Conservation (phyloP, 37 sponge, comb jelly and placozoan genomes). For the Oopsacas minuta region DNA sequence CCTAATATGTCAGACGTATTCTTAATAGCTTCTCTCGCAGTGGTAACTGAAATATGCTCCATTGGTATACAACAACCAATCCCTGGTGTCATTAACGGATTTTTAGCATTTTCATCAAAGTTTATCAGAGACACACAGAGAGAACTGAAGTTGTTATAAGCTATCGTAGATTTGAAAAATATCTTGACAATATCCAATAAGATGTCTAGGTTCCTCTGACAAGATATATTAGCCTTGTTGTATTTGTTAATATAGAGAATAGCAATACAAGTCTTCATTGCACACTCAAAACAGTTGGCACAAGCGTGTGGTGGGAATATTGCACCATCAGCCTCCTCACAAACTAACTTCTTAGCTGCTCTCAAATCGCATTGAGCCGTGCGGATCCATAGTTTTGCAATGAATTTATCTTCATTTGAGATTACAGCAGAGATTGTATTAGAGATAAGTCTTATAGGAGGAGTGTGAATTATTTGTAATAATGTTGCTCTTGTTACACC, state of each 20-base stretch:
- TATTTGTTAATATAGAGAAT: not conserved
- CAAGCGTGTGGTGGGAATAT: not conserved
- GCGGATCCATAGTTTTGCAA: constrained; percentile 3
- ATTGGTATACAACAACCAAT: constrained; percentile 4
- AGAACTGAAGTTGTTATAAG: not conserved
- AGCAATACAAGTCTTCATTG: not conserved
- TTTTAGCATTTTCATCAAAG: constrained; percentile 9
- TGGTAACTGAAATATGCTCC: not conserved
- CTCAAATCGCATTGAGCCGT: not conserved
- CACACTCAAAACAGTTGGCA: constrained; percentile 13
- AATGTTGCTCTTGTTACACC: not conserved
- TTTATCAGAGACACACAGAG: not conserved
- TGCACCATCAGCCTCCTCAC: not conserved
- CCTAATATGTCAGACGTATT: not conserved
- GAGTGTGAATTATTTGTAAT: not conserved
- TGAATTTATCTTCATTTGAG: not conserved
- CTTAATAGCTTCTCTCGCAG: not conserved
- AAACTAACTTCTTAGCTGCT: not conserved
- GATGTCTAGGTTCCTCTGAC: not conserved
- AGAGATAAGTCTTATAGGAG: not conserved
- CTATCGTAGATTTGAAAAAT: not conserved
- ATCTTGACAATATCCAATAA: not conserved
- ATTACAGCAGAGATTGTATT: not conserved
- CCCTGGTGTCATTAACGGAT: not conserved
- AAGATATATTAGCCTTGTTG: not conserved